Evolutionary conservation across 2,113 vertebrate genomes (phyloP).

Genomic region (Prunella himalayana): DNA sequence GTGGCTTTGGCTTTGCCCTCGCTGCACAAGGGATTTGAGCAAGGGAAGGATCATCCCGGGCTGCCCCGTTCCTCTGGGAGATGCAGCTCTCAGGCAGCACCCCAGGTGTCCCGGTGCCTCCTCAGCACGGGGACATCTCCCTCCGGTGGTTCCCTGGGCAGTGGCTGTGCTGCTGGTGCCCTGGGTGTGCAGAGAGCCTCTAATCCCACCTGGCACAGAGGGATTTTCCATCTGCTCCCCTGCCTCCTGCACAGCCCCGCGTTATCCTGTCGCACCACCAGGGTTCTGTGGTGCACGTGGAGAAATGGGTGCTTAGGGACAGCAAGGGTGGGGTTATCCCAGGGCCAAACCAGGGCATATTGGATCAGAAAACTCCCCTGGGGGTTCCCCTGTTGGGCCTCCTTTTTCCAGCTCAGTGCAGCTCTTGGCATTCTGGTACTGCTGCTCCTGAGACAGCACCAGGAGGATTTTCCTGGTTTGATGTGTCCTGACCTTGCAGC

Average conservation of each 20-base stretch:
- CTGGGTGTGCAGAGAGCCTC: not conserved
- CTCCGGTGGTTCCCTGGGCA: not conserved
- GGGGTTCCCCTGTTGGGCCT: not conserved
- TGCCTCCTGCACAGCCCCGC: not conserved
- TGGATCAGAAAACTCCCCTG: not conserved
- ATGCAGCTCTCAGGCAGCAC: not conserved
- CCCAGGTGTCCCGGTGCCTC: not conserved
- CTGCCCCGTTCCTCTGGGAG: not conserved
- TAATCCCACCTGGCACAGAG: fast-evolving
- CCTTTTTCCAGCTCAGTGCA: not conserved
- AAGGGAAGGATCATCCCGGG: fast-evolving
- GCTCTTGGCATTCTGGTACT: fast-evolving
- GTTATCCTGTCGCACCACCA: fast-evolving
- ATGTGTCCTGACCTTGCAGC: not conserved
- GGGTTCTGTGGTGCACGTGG: fast-evolving
- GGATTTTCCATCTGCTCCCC: not conserved
- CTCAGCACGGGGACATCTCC: not conserved
- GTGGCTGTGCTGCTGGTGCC: not conserved
- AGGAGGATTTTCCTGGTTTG: not conserved
- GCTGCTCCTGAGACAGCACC: not conserved
- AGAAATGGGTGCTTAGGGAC: not conserved
- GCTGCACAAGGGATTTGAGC: fast-evolving
- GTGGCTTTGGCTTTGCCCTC: not conserved
- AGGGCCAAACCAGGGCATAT: not conserved
- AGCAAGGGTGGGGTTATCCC: not conserved